These are phyloP conservation scores for Anhinga anhinga DNA, from an alignment of 2,113 vertebrate species.

Conservation along the genomic window DNA sequence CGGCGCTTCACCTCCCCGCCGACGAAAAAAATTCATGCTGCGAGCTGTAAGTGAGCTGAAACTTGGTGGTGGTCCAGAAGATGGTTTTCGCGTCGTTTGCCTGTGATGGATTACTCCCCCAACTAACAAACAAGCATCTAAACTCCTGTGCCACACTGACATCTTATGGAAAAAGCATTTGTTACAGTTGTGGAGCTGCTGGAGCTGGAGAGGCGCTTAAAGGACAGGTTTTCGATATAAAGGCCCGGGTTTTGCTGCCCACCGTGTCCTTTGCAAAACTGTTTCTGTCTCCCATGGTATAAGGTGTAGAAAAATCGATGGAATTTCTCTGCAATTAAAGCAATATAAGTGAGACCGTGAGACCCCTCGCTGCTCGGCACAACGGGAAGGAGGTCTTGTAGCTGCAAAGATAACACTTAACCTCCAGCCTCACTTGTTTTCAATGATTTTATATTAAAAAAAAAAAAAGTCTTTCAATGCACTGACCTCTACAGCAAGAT, in stretches of 20 bases:
- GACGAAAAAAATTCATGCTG: rapidly evolving
- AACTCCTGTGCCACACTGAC: slow-evolving; percentile 64
- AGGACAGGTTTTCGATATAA: neutral
- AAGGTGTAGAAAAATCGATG: neutral
- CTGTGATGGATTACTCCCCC: neutral
- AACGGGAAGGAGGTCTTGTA: neutral
- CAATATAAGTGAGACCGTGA: rapidly evolving
- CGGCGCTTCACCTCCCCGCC: neutral
- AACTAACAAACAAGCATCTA: neutral
- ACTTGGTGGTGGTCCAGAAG: slow-evolving; percentile 39
- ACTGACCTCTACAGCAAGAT: neutral
- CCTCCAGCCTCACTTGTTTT: neutral
- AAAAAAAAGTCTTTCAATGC: neutral
- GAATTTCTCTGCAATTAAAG: neutral
- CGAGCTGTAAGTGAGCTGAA: slow-evolving; percentile 48
- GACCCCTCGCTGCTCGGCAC: neutral
- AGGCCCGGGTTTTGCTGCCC: rapidly evolving
- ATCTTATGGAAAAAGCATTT: slow-evolving; percentile 51
- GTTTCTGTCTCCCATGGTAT: neutral
- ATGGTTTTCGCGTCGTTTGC: slow-evolving; percentile 50
- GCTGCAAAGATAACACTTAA: neutral
- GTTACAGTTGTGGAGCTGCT: neutral
- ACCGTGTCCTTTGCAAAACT: rapidly evolving
- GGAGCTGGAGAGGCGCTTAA: rapidly evolving
- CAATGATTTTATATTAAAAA: no score